Evolutionary conservation across 2,888 invertebrate genomes (phyloP), one percentile per base, ranked within the genome.

Genomic region (Athrips mouffetella): DNA sequence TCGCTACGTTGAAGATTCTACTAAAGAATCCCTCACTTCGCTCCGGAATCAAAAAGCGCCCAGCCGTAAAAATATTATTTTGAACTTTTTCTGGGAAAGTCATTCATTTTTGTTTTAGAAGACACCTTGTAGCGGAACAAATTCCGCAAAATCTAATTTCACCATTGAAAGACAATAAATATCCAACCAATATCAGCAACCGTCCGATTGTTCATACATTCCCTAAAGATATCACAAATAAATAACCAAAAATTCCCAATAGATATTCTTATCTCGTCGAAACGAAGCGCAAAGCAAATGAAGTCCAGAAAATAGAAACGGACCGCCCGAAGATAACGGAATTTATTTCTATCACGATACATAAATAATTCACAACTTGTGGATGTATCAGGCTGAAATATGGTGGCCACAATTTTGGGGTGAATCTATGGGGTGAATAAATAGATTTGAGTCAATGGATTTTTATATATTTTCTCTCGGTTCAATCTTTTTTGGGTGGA

Each of bases 311-410:
- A n/a, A 37, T 40, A 49, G 45, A 47, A 49, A 13, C 15, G 33
- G 33, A 4, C 50, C 51, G 27, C 44, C 49, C 44, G 48, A 49
- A 62, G 68, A 66, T 66, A 67, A 67, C 66, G 56, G 71, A 72
- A 76, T 72, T 73, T 77, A 81, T 80, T 75, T 73, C 70, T 61
- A 74, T 74, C 71, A 64, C 64, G 67, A 72, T 73, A 62, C 63
- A 84, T 86, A 85, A 80, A 85, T 85, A 83, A 86, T 86, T 84
- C 86, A 85, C 63, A 58, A 71, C 45, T 31, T 59, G 68, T 60
- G 67, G 66, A 72, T 67, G 67, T 73, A 68, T 68, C 66, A 60
- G 54, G 59, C 70, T 81, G 80, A 85, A 79, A 80, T 84, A 84
- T 80, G 62, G 76, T 68, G 63, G 67, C 67, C 59, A 62, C 67